Evolutionary conservation across 2,888 invertebrate species (phyloP), one percentile per base, ranked within the genome.

Genomic region (Volucella zonaria): DNA sequence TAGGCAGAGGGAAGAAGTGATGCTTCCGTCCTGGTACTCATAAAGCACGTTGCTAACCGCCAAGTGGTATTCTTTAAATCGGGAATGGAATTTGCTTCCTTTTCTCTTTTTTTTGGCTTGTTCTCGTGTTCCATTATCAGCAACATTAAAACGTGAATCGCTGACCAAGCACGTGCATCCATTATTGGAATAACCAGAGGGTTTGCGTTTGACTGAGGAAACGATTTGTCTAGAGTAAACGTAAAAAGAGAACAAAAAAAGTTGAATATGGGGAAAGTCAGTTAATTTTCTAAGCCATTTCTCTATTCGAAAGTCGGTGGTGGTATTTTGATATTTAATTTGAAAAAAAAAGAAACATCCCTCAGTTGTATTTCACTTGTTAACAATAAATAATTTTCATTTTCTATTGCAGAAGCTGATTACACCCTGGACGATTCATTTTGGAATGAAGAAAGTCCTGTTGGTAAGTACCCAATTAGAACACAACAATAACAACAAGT

Each of bases 401-500:
- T 43, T 86, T 89, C 92, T 92, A 92, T 96, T 96, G 71, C 95
- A 97, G 97, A 97, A 94, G 96, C 96, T 92, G 97, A 97, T 94
- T 97, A 97, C 93, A 96, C 96, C 91, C 94, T 97, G 93, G 97
- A 97, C 94, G 97, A 97, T 93, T 96, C 96, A 91, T 96, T 96
- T 93, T 97, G 97, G 97, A 97, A 96, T 93, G 96, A 97, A 93
- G 97, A 97, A 93, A 96, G 95, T 94, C 96, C 96, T 93, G 95
- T 95, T 92, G 97, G 97, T 97, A 92, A 96, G 96, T 95, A 67
- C 61, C 45, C 67, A 68, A 66, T 76, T 76, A 62, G 8, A 66
- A 49, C 38, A 43, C 59, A 6, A 45, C 3, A 67, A n/a, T n/a
- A n/a, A 31, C 15, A 49, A 62, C 8, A 15, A 31, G 14, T 54